Base-by-base conservation (phyloP, 2,113 vertebrate genomes). In the Rafetus swinhoei region DNA sequence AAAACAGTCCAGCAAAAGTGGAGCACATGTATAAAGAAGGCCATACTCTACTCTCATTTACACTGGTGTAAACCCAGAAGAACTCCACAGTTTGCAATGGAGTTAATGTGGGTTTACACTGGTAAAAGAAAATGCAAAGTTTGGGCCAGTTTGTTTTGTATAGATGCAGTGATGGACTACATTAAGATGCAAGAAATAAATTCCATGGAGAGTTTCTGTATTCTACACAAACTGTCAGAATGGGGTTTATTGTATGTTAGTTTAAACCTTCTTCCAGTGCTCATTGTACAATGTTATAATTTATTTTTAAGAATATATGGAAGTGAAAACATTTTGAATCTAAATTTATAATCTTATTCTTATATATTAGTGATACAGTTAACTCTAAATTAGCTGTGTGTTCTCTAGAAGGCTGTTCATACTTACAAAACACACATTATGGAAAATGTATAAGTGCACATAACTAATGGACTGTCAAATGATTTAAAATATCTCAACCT, bases 1-100 rank as follows among this genome's bases (percentile, higher is more conserved):
- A 77, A 82, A 96, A 62, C 24, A 81, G 53, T 79, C 39, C 92
- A 91, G 93, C 56, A 74, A 35, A 95, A 95, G 45, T 32, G 15
- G 50, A 93, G 74, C 35, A 24, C 11, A 7, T 45, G 19, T 45
- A 76, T 22, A 76, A 77, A 50, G 56, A 85, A 93, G 83, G 55
- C 3, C 0, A 55, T 94, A 93, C 50, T 93, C 29, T 81, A 35
- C 27, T 82, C 87, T 72, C 92, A 87, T 87, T 86, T 90, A 24
- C 9, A 90, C 81, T 77, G 22, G 79, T 79, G 60, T 94, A 93
- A 93, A 82, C 83, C 25, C 86, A 87, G 69, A 59, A 62, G 85
- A 88, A 57, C 79, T 32, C 54, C 82, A 55, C 69, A 86, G 60
- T 91, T 93, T 60, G 60, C 5, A 29, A 77, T 86, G 55, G n/a